Conservation (phyloP, 2,113 vertebrate species). For the Nycticebus coucang region DNA sequence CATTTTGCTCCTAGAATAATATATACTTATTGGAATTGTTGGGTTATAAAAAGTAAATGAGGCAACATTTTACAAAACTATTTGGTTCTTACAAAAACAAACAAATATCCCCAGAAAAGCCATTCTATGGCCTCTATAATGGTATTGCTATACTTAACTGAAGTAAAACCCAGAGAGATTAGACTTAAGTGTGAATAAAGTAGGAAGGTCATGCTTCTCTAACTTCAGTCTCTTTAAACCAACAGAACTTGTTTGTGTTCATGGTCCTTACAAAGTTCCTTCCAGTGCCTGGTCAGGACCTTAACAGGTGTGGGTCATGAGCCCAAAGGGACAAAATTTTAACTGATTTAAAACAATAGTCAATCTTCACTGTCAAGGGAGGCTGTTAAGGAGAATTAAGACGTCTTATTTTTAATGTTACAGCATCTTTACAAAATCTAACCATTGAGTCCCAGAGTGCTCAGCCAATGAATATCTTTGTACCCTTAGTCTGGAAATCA, state of each 20-base stretch:
- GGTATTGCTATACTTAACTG: background rate
- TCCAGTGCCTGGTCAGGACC: background rate
- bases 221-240: background rate
- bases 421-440: background rate
- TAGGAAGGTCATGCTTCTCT: background rate
- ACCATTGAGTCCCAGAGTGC: background rate
- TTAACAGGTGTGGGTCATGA: background rate
- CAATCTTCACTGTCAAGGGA: background rate
- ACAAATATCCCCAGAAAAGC: background rate
- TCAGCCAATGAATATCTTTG: background rate
- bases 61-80: background rate
- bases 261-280: background rate
- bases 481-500: background rate
- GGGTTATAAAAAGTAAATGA: background rate
- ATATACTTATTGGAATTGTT: background rate
- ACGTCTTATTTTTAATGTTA: slow-evolving; percentile 7
- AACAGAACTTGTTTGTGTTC: accelerated
- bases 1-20: background rate
- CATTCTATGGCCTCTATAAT: background rate
- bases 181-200: background rate
- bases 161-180: background rate
- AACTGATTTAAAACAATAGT: slow-evolving; percentile 11
- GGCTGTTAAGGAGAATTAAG: slow-evolving; percentile 11
- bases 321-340: background rate
- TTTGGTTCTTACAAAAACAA: slow-evolving; percentile 14